A percentile compares a stretch with the other conserved stretches of the same genome.
phyloP scores from a whole-genome alignment of 2,888 invertebrate species.

The Cephus runcator region DNA sequence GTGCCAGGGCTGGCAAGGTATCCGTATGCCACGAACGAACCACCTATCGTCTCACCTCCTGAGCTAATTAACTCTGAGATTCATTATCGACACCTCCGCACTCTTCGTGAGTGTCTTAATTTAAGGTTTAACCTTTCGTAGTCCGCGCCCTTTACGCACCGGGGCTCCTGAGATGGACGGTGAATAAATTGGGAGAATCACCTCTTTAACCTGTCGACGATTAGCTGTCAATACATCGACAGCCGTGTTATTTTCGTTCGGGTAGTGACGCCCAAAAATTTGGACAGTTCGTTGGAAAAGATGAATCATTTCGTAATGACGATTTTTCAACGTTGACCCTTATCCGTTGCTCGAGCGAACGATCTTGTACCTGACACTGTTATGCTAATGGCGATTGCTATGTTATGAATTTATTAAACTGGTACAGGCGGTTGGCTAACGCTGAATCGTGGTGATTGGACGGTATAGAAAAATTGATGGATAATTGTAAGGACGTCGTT shows the following conservation, averaged over 20 bases:
- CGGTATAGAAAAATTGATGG: not conserved
- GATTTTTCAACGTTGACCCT: not conserved
- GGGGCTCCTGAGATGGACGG: not conserved
- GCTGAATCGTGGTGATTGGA: not conserved
- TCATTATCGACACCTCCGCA: slow-evolving; percentile 58
- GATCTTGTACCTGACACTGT: not conserved
- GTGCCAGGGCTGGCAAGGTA: slow-evolving; percentile 32
- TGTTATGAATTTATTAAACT: not conserved
- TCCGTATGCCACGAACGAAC: slow-evolving; percentile 58
- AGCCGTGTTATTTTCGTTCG: not conserved
- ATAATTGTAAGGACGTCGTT: not conserved
- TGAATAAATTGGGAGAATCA: not conserved
- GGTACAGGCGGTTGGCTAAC: not conserved
- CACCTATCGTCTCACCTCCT: slow-evolving; percentile 52
- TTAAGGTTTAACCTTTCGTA: slow-evolving; percentile 37
- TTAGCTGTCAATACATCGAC: not conserved
- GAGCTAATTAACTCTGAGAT: slow-evolving; percentile 60
- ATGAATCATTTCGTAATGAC: not conserved
- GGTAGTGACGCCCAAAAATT: not conserved
- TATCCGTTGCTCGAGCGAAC: not conserved
- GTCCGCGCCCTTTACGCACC: not conserved
- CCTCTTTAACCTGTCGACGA: not conserved
- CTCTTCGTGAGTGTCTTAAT: slow-evolving; percentile 49
- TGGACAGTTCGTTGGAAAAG: not conserved
- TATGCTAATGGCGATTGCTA: not conserved